Percentiles rank a stretch among this genome's conserved stretches.
Evolutionary conservation across 2,797 vertebrate genomes (phyloP).

Genomic region (Sphenodon punctatus): DNA sequence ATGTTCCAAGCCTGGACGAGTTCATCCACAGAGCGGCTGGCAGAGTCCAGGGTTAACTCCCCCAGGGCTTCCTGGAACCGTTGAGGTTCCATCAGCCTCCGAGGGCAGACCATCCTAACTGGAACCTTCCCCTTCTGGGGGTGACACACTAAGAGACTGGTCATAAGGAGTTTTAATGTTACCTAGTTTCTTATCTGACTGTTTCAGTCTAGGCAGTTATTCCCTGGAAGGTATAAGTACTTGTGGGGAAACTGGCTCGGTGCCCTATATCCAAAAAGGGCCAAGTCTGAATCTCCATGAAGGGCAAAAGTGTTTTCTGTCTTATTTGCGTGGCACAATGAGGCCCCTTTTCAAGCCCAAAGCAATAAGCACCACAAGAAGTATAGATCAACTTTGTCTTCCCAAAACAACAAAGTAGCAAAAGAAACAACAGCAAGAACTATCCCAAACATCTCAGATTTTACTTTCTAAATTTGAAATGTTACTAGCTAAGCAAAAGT

Average conservation of each 20-base stretch:
- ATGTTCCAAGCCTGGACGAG: too few relatives aligned
- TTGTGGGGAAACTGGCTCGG: neutral
- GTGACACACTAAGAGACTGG: too few relatives aligned
- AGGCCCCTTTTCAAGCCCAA: neutral
- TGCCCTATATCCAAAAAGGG: neutral
- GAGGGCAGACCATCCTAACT: too few relatives aligned
- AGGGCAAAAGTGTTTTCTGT: neutral
- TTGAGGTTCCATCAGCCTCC: too few relatives aligned
- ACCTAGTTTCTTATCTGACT: neutral
- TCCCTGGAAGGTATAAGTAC: neutral
- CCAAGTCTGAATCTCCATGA: neutral
- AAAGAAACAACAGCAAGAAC: too few relatives aligned
- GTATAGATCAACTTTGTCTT: neutral
- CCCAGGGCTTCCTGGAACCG: too few relatives aligned
- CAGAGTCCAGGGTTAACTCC: too few relatives aligned
- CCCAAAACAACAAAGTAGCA: neutral
- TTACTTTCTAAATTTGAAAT: too few relatives aligned
- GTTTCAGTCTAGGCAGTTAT: neutral
- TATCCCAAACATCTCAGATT: too few relatives aligned
- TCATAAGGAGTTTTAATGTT: neutral
- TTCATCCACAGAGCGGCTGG: too few relatives aligned
- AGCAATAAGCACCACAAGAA: neutral
- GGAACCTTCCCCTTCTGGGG: too few relatives aligned
- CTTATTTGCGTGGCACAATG: rapidly evolving
- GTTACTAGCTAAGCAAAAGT: too few relatives aligned